These are phyloP conservation scores for Premnoplex brunnescens DNA, from an alignment of 2,797 vertebrate species.

Conservation along the genomic window DNA sequence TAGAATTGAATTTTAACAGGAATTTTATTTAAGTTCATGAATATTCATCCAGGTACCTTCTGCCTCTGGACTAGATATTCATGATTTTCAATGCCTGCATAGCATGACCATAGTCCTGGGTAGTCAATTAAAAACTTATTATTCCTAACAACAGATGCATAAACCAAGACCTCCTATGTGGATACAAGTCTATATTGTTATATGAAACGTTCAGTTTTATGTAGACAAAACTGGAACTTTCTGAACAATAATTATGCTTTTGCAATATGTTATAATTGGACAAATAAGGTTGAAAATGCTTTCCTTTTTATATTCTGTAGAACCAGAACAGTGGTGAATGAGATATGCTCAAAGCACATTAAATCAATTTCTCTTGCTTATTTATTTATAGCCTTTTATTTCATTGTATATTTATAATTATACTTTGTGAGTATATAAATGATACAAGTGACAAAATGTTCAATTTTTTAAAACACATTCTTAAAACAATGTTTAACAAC, in stretches of 20 bases:
- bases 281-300: neutral
- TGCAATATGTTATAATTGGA: neutral
- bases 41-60: conserved; percentile 15
- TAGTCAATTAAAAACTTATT: neutral
- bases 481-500: neutral
- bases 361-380: neutral
- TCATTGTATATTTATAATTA: neutral
- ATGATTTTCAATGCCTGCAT: neutral
- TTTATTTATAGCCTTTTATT: neutral
- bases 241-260: conserved; percentile 5
- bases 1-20: neutral
- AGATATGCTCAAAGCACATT: neutral
- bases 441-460: neutral
- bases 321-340: neutral
- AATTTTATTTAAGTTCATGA: conserved; percentile 11
- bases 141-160: neutral
- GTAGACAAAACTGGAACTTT: neutral
- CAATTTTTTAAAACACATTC: neutral
- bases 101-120: neutral
- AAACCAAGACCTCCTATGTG: neutral
- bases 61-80: neutral
- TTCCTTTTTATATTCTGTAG: neutral
- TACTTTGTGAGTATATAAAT: neutral
- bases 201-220: neutral
- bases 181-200: neutral